Conservation (phyloP, 2,888 invertebrate species). For the Globia sparganii region DNA sequence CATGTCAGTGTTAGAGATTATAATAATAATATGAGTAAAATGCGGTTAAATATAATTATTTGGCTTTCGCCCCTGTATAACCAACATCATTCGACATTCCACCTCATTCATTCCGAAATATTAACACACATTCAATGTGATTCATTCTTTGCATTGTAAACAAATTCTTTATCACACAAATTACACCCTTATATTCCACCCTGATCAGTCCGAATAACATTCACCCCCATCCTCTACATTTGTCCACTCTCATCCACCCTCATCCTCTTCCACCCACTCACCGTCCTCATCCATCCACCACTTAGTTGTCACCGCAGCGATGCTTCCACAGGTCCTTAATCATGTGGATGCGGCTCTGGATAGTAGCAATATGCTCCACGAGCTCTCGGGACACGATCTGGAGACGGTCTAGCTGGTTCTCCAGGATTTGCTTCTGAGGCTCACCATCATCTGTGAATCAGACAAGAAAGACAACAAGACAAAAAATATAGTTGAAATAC, state of each 20-base stretch:
- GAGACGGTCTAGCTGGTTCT: conserved; percentile 40
- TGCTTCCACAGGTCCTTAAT: conserved; percentile 66
- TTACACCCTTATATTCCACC: conserved; percentile 10
- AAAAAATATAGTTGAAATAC: no score
- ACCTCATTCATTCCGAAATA: not conserved
- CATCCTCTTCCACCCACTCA: not conserved
- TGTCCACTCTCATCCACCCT: not conserved
- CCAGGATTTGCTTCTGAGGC: conserved; percentile 29
- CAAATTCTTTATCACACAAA: conserved; percentile 13
- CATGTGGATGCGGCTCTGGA: conserved; percentile 60
- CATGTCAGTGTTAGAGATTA: no score
- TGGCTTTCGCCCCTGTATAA: conserved; percentile 49
- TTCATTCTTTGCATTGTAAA: not conserved
- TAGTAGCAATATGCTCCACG: conserved; percentile 51
- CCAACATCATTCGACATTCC: conserved; percentile 20
- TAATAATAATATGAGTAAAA: conserved; percentile 27
- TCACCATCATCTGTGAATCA: conserved; percentile 16
- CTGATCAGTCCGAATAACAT: conserved; percentile 18
- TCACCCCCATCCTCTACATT: not conserved
- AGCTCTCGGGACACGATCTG: conserved; percentile 51
- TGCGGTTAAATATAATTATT: conserved; percentile 29
- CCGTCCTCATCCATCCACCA: not conserved
- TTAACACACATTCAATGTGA: conserved; percentile 21
- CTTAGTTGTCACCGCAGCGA: conserved; percentile 56
- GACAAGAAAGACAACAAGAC: no score